Evolutionary conservation across 2,113 vertebrate genomes (phyloP).

Genomic region (Oryzias curvinotus): DNA sequence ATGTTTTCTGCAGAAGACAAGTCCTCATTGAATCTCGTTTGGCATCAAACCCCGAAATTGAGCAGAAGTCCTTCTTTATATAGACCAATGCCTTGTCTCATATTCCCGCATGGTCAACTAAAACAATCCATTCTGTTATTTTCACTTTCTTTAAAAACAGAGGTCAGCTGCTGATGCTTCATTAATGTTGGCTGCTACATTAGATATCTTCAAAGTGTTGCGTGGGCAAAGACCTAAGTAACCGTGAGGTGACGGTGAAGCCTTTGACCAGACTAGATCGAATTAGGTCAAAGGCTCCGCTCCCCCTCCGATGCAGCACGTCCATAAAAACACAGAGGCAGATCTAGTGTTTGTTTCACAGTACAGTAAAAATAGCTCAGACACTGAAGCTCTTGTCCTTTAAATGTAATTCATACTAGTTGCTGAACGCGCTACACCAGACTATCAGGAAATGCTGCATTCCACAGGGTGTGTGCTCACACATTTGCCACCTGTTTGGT

Average conservation of each 20-base stretch:
- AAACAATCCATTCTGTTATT: conserved; percentile 17
- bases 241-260: conserved; percentile 28
- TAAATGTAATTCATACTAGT: conserved; percentile 5
- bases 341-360: conserved; percentile 6
- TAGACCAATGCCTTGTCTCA: background rate
- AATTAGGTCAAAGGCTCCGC: conserved; percentile 31
- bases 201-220: conserved; percentile 59
- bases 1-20: no score
- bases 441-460: conserved; percentile 37
- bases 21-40: no score
- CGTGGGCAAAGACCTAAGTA: conserved; percentile 37
- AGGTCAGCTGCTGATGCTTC: conserved; percentile 40
- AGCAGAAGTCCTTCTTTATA: conserved; percentile 41
- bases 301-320: conserved; percentile 34
- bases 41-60: background rate
- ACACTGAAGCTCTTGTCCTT: background rate
- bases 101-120: conserved; percentile 23
- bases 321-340: conserved; percentile 1
- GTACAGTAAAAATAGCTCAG: background rate
- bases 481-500: background rate
- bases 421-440: conserved; percentile 35
- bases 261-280: conserved; percentile 24
- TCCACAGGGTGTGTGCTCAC: background rate
- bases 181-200: conserved; percentile 60
- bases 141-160: conserved; percentile 46